Evolutionary conservation across 2,113 vertebrate species (phyloP).

Genomic region (Eptesicus fuscus): DNA sequence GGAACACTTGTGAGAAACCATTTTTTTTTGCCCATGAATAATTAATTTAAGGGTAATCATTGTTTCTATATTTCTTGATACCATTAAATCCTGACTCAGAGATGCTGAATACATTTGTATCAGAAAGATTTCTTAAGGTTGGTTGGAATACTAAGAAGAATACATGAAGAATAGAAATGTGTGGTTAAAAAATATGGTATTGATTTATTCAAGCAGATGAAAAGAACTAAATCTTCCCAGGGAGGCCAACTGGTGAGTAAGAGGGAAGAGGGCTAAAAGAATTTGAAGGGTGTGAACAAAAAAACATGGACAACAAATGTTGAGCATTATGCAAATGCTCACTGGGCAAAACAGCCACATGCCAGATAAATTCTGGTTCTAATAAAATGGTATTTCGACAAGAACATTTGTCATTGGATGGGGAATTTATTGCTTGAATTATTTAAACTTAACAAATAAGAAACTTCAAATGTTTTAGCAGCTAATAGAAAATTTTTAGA

Average conservation of each 20-base stretch:
- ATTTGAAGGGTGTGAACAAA: conserved; percentile 55
- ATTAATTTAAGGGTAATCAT: not conserved
- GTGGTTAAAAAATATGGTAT: conserved; percentile 48
- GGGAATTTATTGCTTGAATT: conserved; percentile 13
- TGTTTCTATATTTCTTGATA: not conserved
- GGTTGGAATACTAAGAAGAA: not conserved
- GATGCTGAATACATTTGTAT: not conserved
- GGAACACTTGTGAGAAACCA: not conserved
- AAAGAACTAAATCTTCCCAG: conserved; percentile 41
- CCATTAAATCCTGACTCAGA: not conserved
- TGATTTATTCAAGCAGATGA: conserved; percentile 52
- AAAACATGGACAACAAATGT: conserved; percentile 50
- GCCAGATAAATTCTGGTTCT: conserved; percentile 18
- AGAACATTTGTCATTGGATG: conserved; percentile 25
- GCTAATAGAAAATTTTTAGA: not conserved
- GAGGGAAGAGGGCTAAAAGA: conserved; percentile 27
- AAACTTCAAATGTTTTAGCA: conserved; percentile 39
- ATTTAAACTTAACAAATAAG: conserved; percentile 40
- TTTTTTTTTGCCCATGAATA: not conserved
- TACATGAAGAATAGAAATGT: conserved; percentile 1
- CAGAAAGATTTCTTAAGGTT: not conserved
- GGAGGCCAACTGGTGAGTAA: conserved; percentile 61
- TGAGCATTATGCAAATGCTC: conserved; percentile 56
- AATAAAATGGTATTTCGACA: conserved; percentile 46
- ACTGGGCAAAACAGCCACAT: not conserved